These are phyloP conservation scores for Myotis yumanensis DNA, from an alignment of 2,113 vertebrate species.

Conservation along the genomic window DNA sequence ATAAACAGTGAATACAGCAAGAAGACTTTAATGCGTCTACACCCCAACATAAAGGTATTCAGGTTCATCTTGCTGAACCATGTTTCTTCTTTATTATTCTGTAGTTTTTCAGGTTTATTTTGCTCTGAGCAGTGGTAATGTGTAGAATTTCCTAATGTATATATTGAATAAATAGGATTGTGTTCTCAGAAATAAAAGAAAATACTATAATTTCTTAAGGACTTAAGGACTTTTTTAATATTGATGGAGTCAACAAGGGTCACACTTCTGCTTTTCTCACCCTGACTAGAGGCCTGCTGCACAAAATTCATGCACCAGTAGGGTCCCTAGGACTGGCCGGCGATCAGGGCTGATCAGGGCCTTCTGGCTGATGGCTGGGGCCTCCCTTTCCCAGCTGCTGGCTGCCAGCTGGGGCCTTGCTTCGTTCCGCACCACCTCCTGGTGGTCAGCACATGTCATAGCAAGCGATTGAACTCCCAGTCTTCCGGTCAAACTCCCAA, in stretches of 20 bases:
- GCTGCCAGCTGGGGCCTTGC: no score
- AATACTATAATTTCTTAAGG: not conserved
- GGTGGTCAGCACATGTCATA: no score
- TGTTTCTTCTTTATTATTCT: not conserved
- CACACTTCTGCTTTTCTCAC: not conserved
- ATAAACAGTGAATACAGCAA: conserved; percentile 99
- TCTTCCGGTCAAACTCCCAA: no score
- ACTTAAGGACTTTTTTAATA: no score
- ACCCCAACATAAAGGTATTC: conserved; percentile 95
- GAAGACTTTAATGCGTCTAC: conserved; percentile 88
- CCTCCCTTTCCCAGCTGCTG: no score
- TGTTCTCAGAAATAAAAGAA: not conserved
- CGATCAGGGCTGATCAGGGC: no score
- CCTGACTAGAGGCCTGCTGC: not conserved
- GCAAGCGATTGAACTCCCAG: no score
- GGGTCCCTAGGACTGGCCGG: no score
- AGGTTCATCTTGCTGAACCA: fast-evolving
- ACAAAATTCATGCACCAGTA: no score
- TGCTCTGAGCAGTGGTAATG: not conserved
- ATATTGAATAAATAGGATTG: not conserved
- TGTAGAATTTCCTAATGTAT: not conserved
- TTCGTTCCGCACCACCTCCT: no score
- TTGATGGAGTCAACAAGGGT: not conserved
- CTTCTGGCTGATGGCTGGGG: no score
- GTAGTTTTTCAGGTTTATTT: not conserved